Evolutionary conservation across 1,140 invertebrate genomes (phyloP).

Genomic region (Cephus cinctus): DNA sequence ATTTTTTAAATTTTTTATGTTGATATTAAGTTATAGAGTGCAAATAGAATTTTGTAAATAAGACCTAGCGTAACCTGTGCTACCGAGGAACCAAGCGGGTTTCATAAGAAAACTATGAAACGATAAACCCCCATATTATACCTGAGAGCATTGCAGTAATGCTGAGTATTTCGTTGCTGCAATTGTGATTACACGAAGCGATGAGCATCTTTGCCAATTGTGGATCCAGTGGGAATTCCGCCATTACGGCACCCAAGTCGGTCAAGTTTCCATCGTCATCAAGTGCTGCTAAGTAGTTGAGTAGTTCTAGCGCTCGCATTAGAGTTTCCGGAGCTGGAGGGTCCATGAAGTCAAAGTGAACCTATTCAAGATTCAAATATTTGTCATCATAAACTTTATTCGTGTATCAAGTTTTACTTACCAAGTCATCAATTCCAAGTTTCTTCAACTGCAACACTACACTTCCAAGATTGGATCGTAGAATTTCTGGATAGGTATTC

Average conservation of each 20-base stretch:
- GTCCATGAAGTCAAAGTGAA: constrained; percentile 99
- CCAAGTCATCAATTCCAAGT: constrained; percentile 97
- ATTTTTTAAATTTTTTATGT: background rate
- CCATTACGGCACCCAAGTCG: constrained; percentile 97
- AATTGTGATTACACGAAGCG: constrained; percentile 94
- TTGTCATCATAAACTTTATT: background rate
- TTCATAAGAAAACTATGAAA: no score
- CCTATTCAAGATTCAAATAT: constrained; percentile 23
- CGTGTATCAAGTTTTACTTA: constrained; percentile 17
- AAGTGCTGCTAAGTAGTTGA: constrained; percentile 95
- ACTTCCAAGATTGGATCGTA: constrained; percentile 93
- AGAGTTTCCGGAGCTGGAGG: constrained; percentile 99
- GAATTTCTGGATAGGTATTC: constrained; percentile 99
- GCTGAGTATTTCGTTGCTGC: constrained; percentile 98
- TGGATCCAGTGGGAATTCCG: constrained; percentile 98
- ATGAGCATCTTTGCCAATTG: constrained; percentile 99
- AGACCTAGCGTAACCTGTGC: no score
- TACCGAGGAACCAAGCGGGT: no score
- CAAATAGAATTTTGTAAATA: no score
- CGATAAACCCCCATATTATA: constrained; percentile 54
- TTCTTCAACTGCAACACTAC: constrained; percentile 99
- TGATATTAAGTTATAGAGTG: background rate
- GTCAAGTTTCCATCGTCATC: constrained; percentile 97
- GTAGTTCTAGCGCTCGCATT: constrained; percentile 96
- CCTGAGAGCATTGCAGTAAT: constrained; percentile 99